A percentile compares a stretch with the other conserved stretches of the same genome.
These are phyloP conservation scores for Petrolisthes manimaculis DNA, from an alignment of 2,888 invertebrate species.

Conservation along the genomic window DNA sequence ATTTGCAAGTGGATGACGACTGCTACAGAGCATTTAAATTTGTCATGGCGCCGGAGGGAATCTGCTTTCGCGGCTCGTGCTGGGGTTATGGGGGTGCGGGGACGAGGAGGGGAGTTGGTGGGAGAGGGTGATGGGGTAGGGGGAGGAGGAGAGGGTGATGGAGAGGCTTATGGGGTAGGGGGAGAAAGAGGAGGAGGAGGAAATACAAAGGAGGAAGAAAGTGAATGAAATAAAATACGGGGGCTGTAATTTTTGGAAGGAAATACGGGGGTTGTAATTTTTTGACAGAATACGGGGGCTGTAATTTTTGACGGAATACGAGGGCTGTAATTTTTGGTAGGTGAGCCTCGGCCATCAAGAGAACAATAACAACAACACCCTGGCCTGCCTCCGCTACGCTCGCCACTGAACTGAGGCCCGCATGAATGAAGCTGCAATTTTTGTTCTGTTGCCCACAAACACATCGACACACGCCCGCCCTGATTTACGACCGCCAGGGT, in stretches of 20 bases:
- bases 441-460: neutral
- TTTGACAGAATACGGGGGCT: no score
- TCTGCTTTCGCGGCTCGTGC: neutral
- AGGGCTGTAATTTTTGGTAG: no score
- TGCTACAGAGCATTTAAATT: conserved; percentile 20
- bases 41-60: conserved; percentile 16
- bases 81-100: neutral
- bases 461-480: neutral
- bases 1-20: conserved; percentile 38
- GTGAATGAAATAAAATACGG: neutral
- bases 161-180: neutral
- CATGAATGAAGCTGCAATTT: conserved; percentile 10
- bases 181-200: neutral
- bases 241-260: neutral
- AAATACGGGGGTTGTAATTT: no score
- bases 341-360: no score
- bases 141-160: neutral
- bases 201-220: neutral
- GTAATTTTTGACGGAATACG: no score
- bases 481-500: neutral
- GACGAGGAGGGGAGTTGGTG: neutral
- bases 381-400: neutral
- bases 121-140: neutral
- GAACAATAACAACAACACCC: neutral
- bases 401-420: neutral